Base-by-base conservation (phyloP, 2,888 invertebrate species). In the Troides aeacus region DNA sequence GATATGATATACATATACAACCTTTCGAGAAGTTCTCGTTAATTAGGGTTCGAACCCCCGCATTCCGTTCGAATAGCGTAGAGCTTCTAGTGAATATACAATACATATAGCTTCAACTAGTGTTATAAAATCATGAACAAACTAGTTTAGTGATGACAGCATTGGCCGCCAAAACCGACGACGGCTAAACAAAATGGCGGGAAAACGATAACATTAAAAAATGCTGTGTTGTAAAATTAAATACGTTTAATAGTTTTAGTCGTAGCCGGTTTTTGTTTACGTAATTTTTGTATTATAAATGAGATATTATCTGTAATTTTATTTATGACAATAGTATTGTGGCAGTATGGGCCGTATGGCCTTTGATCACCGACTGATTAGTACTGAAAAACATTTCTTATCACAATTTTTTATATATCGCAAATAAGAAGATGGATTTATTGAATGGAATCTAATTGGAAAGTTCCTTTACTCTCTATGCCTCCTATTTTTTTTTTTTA, bases 31-130 rank as follows among this genome's bases (percentile, higher is more conserved):
- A 42, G 23, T 30, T 58, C 18, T n/a, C 24, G 18, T 18, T 56
- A 66, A 39, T 24, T 66, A 66, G 69, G 60, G 58, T 70, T 78
- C 76, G 74, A 77, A 79, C 80, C 71, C 78, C 71, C 65, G 72
- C 79, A 78, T 78, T 79, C 76, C 79, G 79, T 77, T 77, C 77
- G 75, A 72, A 73, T 68, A 75, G 72, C 72, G 71, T 77, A 72
- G 69, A 50, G 74, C 72, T 76, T 78, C 59, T 66, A 68, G 68
- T 42, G 53, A 36, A 57, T 66, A 18, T 60, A 15, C n/a, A 39
- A 24, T 24, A 6, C 50, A 46, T 18, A 18, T 23, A 56, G 62
- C 59, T 66, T 60, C 6, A n/a, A 23, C 56, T 62, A 62, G 68
- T 62, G 46, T 62, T 53, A 69, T 62, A 61, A 39, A 56, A 61